phyloP scores from a whole-genome alignment of 2,113 vertebrate species.

The Lycaon pictus region DNA sequence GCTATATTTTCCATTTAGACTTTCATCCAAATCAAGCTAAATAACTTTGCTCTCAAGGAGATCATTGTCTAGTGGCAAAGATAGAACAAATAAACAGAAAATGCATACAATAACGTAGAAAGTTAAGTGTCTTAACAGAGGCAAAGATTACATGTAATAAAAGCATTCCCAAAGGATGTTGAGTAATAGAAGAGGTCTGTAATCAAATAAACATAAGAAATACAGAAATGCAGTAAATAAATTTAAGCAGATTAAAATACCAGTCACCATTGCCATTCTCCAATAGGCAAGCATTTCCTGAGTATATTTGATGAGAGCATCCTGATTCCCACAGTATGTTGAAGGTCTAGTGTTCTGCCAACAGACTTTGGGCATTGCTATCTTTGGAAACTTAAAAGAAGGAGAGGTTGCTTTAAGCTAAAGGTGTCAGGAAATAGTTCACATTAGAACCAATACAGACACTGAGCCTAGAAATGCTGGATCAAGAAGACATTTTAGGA shows the following conservation, averaged over 20 bases:
- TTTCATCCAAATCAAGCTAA: conserved; percentile 9
- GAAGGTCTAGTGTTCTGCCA: neutral
- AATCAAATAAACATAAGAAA: neutral
- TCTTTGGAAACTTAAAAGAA: neutral
- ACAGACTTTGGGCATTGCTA: neutral
- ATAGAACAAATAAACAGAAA: neutral
- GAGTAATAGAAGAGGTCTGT: neutral
- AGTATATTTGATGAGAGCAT: neutral
- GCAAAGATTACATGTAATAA: neutral
- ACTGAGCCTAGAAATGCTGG: neutral
- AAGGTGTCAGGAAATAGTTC: neutral
- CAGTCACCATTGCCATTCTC: neutral
- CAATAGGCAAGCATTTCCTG: neutral
- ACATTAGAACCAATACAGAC: neutral
- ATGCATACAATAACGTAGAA: neutral
- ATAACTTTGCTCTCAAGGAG: neutral
- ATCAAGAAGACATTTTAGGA: neutral
- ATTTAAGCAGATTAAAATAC: conserved; percentile 19
- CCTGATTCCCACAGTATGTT: neutral
- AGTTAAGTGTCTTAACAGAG: neutral
- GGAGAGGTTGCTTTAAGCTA: neutral
- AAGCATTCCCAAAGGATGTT: neutral
- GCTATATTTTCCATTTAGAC: neutral
- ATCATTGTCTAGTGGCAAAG: neutral
- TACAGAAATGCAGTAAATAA: conserved; percentile 16